Evolutionary conservation across 2,888 invertebrate species (phyloP).

Genomic region (Limnephilus auricula): DNA sequence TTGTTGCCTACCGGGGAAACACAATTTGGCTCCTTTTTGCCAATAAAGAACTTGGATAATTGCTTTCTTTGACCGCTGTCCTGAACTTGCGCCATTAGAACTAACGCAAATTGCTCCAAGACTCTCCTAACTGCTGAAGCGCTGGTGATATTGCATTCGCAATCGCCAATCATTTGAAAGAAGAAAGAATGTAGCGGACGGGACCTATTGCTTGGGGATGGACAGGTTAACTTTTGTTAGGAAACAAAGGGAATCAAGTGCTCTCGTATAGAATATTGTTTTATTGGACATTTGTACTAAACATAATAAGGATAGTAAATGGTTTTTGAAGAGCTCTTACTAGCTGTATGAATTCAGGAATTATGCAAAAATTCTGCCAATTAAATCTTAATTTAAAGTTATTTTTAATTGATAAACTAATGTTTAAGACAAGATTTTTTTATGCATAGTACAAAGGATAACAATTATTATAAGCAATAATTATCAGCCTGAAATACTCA

Average conservation of each 20-base stretch:
- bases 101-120: constrained; percentile 38
- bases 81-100: constrained; percentile 62
- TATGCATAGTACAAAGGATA: too few species aligned
- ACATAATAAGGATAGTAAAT: too few species aligned
- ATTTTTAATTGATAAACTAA: too few species aligned
- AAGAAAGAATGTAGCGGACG: neutral
- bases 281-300: neutral
- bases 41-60: constrained; percentile 58
- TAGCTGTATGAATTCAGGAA: too few species aligned
- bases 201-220: neutral
- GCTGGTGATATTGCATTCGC: neutral
- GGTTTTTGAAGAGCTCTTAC: too few species aligned
- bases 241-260: neutral
- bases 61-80: constrained; percentile 62
- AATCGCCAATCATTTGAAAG: neutral
- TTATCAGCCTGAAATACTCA: too few species aligned
- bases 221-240: neutral
- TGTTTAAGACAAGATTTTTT: too few species aligned
- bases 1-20: constrained; percentile 14
- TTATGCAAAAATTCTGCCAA: too few species aligned
- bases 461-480: too few species aligned
- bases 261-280: neutral
- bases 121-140: neutral
- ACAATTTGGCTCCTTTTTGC: constrained; percentile 40
- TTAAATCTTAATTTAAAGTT: too few species aligned